These are phyloP conservation scores for Drosophila sechellia DNA, from an alignment of 1,140 invertebrate species.

Conservation along the genomic window DNA sequence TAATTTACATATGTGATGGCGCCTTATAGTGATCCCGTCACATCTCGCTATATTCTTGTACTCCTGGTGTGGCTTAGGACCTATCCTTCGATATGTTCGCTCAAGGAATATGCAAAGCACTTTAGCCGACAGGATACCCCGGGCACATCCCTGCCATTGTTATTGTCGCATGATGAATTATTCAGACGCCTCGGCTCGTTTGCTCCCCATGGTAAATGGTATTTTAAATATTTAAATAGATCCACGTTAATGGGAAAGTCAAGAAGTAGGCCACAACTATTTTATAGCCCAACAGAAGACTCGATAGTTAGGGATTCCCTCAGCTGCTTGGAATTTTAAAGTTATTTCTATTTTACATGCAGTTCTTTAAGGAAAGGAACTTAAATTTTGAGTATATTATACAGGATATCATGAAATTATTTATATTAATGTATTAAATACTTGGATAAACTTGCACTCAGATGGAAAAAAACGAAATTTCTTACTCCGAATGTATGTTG, in stretches of 20 bases:
- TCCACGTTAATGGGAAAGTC: slow-evolving; percentile 25
- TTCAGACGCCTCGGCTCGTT: slow-evolving; percentile 21
- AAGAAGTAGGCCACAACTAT: slow-evolving; percentile 35
- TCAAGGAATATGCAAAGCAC: slow-evolving; percentile 42
- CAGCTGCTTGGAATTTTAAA: neutral
- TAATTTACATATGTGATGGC: slow-evolving; percentile 48
- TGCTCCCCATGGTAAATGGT: slow-evolving; percentile 28
- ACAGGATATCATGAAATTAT: neutral
- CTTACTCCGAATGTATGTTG: neutral
- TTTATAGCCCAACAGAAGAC: slow-evolving; percentile 12
- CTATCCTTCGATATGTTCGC: slow-evolving; percentile 23
- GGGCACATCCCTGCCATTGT: slow-evolving; percentile 38
- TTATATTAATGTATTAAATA: neutral
- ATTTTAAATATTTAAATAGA: slow-evolving; percentile 43
- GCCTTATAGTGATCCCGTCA: slow-evolving; percentile 33
- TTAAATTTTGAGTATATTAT: too few species aligned
- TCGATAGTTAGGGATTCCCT: neutral
- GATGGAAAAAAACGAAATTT: neutral
- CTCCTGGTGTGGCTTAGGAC: slow-evolving; percentile 17
- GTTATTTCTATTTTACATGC: neutral
- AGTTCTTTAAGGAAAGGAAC: neutral
- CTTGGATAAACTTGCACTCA: too few species aligned
- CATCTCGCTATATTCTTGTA: slow-evolving; percentile 12
- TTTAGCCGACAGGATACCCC: slow-evolving; percentile 33
- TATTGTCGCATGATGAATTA: slow-evolving; percentile 48